A percentile compares a stretch with the other conserved stretches of the same genome.
These are phyloP conservation scores for Poeciliopsis retropinna DNA, from an alignment of 2,113 vertebrate genomes.

Conservation along the genomic window DNA sequence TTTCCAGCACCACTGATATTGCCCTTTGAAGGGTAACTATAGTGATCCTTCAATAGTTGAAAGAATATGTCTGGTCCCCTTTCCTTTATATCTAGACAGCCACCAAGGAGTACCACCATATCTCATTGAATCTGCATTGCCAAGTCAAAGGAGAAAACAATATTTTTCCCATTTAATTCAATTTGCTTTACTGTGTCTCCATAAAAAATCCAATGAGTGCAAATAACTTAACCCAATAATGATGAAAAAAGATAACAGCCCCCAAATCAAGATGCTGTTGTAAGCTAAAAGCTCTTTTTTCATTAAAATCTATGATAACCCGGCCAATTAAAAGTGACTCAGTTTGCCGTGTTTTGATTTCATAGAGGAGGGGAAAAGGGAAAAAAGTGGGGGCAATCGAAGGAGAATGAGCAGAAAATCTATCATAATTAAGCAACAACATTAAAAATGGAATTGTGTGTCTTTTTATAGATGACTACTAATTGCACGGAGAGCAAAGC, in stretches of 20 bases:
- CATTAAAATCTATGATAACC: slow-evolving; percentile 61
- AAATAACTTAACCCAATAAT: slow-evolving; percentile 66
- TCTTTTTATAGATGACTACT: slow-evolving; percentile 66
- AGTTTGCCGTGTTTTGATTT: slow-evolving; percentile 62
- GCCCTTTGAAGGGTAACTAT: no score
- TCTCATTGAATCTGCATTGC: slow-evolving; percentile 42
- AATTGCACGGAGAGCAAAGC: slow-evolving; percentile 62
- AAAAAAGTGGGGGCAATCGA: slow-evolving; percentile 47
- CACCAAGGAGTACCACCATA: slow-evolving; percentile 14
- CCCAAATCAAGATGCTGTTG: slow-evolving; percentile 51
- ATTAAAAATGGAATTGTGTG: slow-evolving; percentile 55
- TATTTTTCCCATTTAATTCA: slow-evolving; percentile 15
- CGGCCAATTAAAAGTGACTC: slow-evolving; percentile 65
- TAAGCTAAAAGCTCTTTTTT: slow-evolving; percentile 41
- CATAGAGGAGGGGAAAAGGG: slow-evolving; percentile 25
- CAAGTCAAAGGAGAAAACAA: slow-evolving; percentile 19
- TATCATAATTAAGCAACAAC: slow-evolving; percentile 64
- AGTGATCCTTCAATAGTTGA: no score
- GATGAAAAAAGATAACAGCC: slow-evolving; percentile 50
- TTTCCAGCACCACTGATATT: no score
- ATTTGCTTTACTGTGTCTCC: slow-evolving; percentile 46
- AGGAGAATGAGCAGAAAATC: slow-evolving; percentile 64
- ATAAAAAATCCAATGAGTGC: slow-evolving; percentile 45
- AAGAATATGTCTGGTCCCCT: no score
- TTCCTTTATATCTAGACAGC: no score